Base-by-base conservation (phyloP, 2,888 invertebrate genomes). In the Fabriciana adippe region DNA sequence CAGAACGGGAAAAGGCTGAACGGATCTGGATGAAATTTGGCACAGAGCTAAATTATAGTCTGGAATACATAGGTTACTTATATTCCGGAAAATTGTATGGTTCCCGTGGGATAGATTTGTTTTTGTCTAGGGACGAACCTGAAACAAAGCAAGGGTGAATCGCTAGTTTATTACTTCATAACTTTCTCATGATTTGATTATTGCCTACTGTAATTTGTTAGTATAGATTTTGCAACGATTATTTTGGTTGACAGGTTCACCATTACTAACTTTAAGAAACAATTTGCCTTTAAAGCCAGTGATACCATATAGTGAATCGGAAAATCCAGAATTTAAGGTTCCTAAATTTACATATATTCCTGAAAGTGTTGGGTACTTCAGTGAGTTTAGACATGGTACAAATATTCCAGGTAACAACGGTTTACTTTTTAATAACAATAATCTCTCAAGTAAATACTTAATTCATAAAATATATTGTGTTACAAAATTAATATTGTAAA, bases 241-340 rank as follows among this genome's bases (percentile, higher is more conserved):
- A 26, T 50, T 26, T 55, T 59, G 16, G n/a, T 69, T 80, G 82
- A 45, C 78, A 93, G 93, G 94, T 26, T 82, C 84, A 16, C 96
- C 97, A 15, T 87, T 94, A 64, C 78, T 97, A 55, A 94, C 96
- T 55, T 72, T 98, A 16, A 94, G 98, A 66, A 94, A 95, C 76
- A 88, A 89, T 60, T 79, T 93, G 16, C 98, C 98, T 11, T 82
- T 98, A 66, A 93, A 93, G 66, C 94, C 96, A 48, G 93, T 97
- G 73, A 80, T 95, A 61, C 87, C 94, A 2, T 81, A 92, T 51
- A 86, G 83, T 64, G 95, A 95, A 76, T 93, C 93, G 15, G 89
- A 91, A 69, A 94, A 94, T 78, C 79, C 92, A 0, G 92, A 91
- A 41, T 93, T 94, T 41, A 88, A 92, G 67, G 90, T 96, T 53